phyloP scores from a whole-genome alignment of 2,888 invertebrate species.

The Achlya flavicornis region DNA sequence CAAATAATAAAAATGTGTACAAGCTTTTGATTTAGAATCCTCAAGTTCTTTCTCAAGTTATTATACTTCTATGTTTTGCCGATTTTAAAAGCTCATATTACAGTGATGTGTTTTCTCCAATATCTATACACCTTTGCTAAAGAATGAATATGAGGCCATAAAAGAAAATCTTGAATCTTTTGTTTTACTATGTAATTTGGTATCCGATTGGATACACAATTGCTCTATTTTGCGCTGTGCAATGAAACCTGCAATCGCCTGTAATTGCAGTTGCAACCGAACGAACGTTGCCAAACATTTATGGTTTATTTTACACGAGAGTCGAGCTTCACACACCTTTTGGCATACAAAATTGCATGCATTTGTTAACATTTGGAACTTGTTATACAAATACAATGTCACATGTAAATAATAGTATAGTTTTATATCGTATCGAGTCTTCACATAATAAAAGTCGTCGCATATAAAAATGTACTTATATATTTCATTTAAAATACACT shows the following conservation, averaged over 20 bases:
- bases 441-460: too few species aligned
- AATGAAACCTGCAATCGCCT: slow-evolving; percentile 31
- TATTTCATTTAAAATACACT: too few species aligned
- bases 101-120: too few species aligned
- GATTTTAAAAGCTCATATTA: too few species aligned
- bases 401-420: too few species aligned
- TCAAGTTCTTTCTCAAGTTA: too few species aligned
- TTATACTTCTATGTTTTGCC: too few species aligned
- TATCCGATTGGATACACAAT: slow-evolving; percentile 30
- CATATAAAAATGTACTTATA: too few species aligned
- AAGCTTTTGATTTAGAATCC: too few species aligned
- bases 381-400: background rate
- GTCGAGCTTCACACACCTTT: slow-evolving; percentile 24
- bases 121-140: too few species aligned
- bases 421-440: too few species aligned
- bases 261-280: slow-evolving; percentile 19
- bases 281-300: slow-evolving; percentile 25
- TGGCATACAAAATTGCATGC: background rate
- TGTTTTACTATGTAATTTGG: slow-evolving; percentile 20
- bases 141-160: background rate
- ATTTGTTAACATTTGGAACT: background rate
- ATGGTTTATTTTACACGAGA: slow-evolving; percentile 28
- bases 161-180: slow-evolving; percentile 16
- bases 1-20: too few species aligned
- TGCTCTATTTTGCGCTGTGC: slow-evolving; percentile 33